Evolutionary conservation across 1,140 invertebrate genomes (phyloP).

Genomic region (Acarapis woodi): DNA sequence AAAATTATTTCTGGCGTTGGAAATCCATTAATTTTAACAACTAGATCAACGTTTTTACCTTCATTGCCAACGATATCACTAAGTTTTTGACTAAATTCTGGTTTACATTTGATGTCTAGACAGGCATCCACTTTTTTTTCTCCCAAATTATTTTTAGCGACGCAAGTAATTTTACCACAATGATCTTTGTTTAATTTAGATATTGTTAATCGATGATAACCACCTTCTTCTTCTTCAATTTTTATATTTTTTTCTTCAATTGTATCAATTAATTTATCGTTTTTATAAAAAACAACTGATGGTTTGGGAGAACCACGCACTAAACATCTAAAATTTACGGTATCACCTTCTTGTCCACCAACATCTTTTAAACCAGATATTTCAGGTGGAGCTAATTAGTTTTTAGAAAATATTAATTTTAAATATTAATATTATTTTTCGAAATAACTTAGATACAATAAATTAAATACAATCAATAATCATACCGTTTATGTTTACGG

Average conservation of each 20-base stretch:
- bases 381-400: constrained; percentile 19
- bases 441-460: not conserved
- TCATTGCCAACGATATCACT: constrained; percentile 35
- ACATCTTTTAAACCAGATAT: constrained; percentile 22
- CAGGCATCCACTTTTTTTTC: not conserved
- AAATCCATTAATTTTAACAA: constrained; percentile 47
- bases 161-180: constrained; percentile 59
- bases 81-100: constrained; percentile 23
- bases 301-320: constrained; percentile 52
- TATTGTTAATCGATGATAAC: constrained; percentile 55
- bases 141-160: constrained; percentile 41
- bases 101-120: not conserved
- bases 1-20: constrained; percentile 50
- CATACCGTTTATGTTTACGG: constrained; percentile 27
- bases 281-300: constrained; percentile 30
- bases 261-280: too few relatives aligned
- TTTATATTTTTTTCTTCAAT: too few relatives aligned
- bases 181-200: constrained; percentile 52
- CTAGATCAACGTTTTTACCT: constrained; percentile 43
- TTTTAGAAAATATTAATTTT: constrained; percentile 20
- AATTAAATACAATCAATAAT: not conserved
- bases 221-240: constrained; percentile 34
- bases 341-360: constrained; percentile 39
- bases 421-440: not conserved
- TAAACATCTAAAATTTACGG: constrained; percentile 35